Evolutionary conservation across 1,140 invertebrate species (phyloP).

Genomic region (Magallana ariakensis): DNA sequence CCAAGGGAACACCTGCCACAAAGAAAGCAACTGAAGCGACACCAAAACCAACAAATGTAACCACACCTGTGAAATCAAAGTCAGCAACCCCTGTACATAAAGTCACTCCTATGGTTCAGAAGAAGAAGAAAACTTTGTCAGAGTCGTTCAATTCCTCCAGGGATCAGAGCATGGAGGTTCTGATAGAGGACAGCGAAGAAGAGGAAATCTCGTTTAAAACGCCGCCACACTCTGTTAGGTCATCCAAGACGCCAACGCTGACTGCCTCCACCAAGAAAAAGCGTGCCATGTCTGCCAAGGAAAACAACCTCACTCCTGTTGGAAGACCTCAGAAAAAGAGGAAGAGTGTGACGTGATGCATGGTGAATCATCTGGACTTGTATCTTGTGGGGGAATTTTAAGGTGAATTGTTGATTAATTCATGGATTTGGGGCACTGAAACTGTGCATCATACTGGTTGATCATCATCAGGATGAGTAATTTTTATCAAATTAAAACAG

Average conservation of each 20-base stretch:
- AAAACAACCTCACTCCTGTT: background rate
- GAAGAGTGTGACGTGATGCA: background rate
- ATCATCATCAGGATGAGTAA: too few relatives aligned
- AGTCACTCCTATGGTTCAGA: background rate
- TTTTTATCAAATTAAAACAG: too few relatives aligned
- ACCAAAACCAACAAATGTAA: background rate
- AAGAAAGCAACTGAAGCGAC: background rate
- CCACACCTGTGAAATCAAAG: background rate
- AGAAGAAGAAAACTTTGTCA: background rate
- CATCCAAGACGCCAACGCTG: background rate
- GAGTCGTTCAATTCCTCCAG: background rate
- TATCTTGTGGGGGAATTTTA: too few relatives aligned
- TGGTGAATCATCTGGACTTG: too few relatives aligned
- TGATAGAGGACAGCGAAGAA: slow-evolving; percentile 32
- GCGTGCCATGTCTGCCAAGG: background rate
- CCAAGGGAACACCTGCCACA: background rate
- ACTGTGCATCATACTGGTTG: too few relatives aligned
- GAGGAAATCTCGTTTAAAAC: slow-evolving; percentile 35
- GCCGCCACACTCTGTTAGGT: slow-evolving; percentile 1
- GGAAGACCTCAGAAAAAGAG: background rate
- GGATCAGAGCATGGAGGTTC: background rate
- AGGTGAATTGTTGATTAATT: too few relatives aligned
- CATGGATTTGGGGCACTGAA: too few relatives aligned
- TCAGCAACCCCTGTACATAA: background rate
- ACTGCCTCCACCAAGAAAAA: background rate